Evolutionary conservation across 2,113 vertebrate species (phyloP), one percentile per base, ranked within the genome.

Genomic region (Callaeas wilsoni): DNA sequence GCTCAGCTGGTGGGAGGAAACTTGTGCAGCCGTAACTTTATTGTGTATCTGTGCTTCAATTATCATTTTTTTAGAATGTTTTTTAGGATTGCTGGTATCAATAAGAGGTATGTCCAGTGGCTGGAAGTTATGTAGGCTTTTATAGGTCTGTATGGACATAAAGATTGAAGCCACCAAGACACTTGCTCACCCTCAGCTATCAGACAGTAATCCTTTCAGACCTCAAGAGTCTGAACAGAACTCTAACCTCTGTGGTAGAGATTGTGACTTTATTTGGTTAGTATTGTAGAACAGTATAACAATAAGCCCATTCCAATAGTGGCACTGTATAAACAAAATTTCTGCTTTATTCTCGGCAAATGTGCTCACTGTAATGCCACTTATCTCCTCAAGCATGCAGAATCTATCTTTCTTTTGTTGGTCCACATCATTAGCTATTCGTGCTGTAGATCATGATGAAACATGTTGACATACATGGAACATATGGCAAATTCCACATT

Each of bases 401-500:
- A 81, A 84, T 81, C 19, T 70, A 3, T 71, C 41, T 73, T 74
- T 77, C 29, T 82, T 83, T 91, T 42, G 30, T 70, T 15, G 8
- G 46, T 84, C 59, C 5, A 35, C 41, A 62, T 80, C 26, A 62
- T 53, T 62, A 80, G 15, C 20, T 92, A 11, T 93, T 95, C 84
- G 35, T 79, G 62, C 29, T 49, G 20, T 87, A 83, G 33, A 64
- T 83, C 46, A 35, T n/a, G 73, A 74, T 75, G 68, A 90, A 92
- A 59, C 15, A 25, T 67, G 16, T 81, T 78, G 88, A 88, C 64
- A 52, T 55, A 47, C 20, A 44, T 63, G 60, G 52, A 89, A 68
- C 89, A 75, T 75, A 84, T 41, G 89, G 52, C n/a, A 92, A 90
- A 78, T 78, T 87, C 81, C 62, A 64, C n/a, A 49, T 87, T 94